These are phyloP conservation scores for Chelon labrosus DNA, from an alignment of 2,797 vertebrate genomes.

Conservation along the genomic window DNA sequence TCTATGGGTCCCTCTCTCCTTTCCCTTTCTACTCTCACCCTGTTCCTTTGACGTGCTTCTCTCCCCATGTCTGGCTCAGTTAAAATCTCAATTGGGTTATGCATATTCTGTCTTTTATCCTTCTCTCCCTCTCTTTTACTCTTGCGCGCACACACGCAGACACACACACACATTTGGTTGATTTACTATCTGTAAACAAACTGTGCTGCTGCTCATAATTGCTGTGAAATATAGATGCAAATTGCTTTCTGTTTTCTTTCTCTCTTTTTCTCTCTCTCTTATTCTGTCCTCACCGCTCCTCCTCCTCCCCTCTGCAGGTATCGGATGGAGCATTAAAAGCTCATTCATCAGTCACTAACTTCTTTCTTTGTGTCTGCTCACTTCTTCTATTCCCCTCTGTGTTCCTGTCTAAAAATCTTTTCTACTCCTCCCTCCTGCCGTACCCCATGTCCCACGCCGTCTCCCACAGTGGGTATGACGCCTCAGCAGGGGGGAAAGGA, in stretches of 20 bases:
- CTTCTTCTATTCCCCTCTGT: constrained; percentile 27
- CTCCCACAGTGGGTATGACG: constrained; percentile 20
- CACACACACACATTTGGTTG: constrained; percentile 36
- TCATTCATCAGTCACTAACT: constrained; percentile 51
- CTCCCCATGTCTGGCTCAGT: constrained; percentile 59
- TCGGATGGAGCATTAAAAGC: constrained; percentile 31
- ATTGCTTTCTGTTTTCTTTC: constrained; percentile 55
- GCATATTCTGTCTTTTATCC: constrained; percentile 72
- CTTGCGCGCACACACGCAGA: constrained; percentile 18
- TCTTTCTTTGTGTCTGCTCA: constrained; percentile 34
- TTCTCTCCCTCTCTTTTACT: constrained; percentile 31
- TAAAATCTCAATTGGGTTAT: constrained; percentile 69
- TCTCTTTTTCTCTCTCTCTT: constrained; percentile 30
- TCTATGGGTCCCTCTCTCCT: constrained; percentile 30
- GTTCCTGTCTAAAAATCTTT: constrained; percentile 33
- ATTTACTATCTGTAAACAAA: constrained; percentile 75
- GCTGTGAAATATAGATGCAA: constrained; percentile 73
- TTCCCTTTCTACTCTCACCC: constrained; percentile 48
- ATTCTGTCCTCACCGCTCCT: constrained; percentile 32
- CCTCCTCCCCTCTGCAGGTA: constrained; percentile 51
- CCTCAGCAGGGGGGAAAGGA: constrained; percentile 35
- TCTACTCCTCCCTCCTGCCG: neutral
- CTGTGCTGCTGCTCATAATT: constrained; percentile 70
- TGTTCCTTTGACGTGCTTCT: constrained; percentile 39
- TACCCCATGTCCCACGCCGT: neutral